phyloP scores from a whole-genome alignment of 2,797 vertebrate species.

The Babyrousa celebensis region DNA sequence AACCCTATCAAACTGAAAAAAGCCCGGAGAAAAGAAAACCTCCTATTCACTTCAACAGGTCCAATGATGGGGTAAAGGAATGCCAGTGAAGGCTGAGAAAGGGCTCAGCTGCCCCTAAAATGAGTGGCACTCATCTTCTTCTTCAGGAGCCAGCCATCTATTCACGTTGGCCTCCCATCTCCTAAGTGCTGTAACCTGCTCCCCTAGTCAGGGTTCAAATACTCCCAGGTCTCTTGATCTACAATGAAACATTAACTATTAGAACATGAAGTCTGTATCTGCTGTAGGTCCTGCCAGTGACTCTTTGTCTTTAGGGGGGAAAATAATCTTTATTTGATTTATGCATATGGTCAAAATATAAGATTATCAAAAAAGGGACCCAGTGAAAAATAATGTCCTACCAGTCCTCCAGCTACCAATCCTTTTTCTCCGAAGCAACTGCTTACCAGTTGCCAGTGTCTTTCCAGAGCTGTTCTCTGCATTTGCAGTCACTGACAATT shows the following conservation, averaged over 20 bases:
- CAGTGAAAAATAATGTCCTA: not conserved
- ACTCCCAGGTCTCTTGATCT: not conserved
- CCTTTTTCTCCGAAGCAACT: not conserved
- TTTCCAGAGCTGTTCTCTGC: not conserved
- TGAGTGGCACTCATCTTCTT: not conserved
- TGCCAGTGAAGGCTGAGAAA: not conserved
- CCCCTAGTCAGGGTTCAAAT: not conserved
- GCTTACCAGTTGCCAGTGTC: not conserved
- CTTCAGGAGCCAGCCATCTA: not conserved
- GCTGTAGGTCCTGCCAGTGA: not conserved
- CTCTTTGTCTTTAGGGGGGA: not conserved
- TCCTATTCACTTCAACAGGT: not conserved
- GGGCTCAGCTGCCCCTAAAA: not conserved
- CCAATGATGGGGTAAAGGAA: not conserved
- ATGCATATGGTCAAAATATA: slow-evolving; percentile 13
- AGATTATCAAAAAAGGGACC: slow-evolving; percentile 27
- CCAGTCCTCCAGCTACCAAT: not conserved
- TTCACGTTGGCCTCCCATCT: not conserved
- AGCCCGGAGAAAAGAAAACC: not conserved
- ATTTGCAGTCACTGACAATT: not conserved
- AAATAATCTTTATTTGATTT: slow-evolving; percentile 46
- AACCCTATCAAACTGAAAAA: not conserved
- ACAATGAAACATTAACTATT: not conserved
- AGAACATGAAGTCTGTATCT: not conserved
- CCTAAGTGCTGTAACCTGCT: not conserved